Percentiles rank a stretch among this genome's conserved stretches.
These are phyloP conservation scores for Elymnias hypermnestra DNA, from an alignment of 1,140 invertebrate species.

Conservation along the genomic window DNA sequence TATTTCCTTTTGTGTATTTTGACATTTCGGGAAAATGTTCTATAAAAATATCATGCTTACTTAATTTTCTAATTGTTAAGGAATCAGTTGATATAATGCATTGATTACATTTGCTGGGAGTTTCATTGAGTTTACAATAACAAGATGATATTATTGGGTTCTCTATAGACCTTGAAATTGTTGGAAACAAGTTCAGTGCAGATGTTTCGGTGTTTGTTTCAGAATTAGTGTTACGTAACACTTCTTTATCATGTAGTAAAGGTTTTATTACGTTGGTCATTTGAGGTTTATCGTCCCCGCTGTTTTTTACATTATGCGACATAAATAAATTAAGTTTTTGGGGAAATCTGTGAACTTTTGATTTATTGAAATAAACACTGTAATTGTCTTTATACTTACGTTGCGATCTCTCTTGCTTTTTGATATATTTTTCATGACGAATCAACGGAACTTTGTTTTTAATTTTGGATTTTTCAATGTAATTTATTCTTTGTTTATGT, in stretches of 20 bases:
- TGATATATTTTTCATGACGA: conserved; percentile 44
- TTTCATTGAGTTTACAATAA: conserved; percentile 40
- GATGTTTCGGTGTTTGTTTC: not conserved
- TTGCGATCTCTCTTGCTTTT: conserved; percentile 29
- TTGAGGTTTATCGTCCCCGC: not conserved
- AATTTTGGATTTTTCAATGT: conserved; percentile 42
- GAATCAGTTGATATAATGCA: conserved; percentile 32
- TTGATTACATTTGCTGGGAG: conserved; percentile 51
- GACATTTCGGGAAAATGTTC: conserved; percentile 2
- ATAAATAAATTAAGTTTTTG: conserved; percentile 1
- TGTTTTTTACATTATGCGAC: conserved; percentile 4
- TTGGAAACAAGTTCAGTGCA: not conserved
- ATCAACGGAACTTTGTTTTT: conserved; percentile 61
- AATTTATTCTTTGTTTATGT: conserved; percentile 45
- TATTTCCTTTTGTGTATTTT: conserved; percentile 10
- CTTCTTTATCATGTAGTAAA: no score
- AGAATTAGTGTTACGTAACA: not conserved
- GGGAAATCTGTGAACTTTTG: not conserved
- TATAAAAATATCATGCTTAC: conserved; percentile 2
- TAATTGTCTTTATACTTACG: conserved; percentile 24
- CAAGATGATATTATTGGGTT: conserved; percentile 27
- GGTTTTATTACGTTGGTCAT: no score
- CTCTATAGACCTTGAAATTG: not conserved
- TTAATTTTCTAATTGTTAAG: conserved; percentile 1
- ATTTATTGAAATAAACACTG: conserved; percentile 12